A percentile compares a stretch with the other conserved stretches of the same genome.
phyloP scores from a whole-genome alignment of 2,797 vertebrate species.

The Anguilla pacifica region DNA sequence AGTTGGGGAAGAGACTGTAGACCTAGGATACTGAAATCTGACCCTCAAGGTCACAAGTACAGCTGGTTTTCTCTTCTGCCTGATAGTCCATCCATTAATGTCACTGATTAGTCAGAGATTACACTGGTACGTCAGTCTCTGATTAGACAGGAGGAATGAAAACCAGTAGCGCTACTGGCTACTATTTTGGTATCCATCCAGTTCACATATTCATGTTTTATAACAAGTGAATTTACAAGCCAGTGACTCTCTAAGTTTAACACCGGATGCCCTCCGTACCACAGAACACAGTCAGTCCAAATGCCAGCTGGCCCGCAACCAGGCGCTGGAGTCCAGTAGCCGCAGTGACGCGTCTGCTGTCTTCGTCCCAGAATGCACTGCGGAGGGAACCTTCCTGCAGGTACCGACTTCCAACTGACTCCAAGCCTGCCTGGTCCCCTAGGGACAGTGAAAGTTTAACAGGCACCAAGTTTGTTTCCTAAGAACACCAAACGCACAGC shows the following conservation, averaged over 20 bases:
- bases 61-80: neutral
- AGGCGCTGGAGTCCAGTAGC: conserved; percentile 51
- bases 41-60: neutral
- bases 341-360: conserved; percentile 36
- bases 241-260: neutral
- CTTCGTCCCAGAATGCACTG: conserved; percentile 62
- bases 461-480: neutral
- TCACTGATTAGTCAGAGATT: neutral
- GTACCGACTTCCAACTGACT: conserved; percentile 27
- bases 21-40: neutral
- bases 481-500: neutral
- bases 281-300: conserved; percentile 58
- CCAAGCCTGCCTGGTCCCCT: neutral
- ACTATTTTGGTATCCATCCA: neutral
- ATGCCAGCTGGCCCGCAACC: conserved; percentile 61
- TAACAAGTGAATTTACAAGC: neutral
- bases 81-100: neutral
- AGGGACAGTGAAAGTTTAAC: neutral
- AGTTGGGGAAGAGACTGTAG: neutral
- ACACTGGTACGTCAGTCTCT: neutral
- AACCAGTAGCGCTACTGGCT: neutral
- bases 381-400: conserved; percentile 60
- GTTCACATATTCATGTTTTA: neutral
- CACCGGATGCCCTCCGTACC: neutral
- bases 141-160: neutral